Conservation (phyloP, 2,797 vertebrate genomes). For the Anguilla marmorata region DNA sequence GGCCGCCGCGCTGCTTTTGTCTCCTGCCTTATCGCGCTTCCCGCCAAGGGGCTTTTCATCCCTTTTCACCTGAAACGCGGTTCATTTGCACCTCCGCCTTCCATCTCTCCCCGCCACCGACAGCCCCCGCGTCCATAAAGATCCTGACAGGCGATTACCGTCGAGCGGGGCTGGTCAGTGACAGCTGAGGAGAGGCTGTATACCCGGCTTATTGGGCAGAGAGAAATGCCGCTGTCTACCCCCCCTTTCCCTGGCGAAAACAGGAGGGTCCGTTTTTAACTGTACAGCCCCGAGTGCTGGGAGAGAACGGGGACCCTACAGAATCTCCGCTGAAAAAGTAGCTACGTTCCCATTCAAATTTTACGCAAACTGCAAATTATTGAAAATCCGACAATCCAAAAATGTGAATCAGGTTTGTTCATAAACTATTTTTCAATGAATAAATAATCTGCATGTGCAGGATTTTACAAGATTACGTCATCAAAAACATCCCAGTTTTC, state of each 20-base stretch:
- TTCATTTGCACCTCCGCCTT: constrained; percentile 26
- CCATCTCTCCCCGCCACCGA: background rate
- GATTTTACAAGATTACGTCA: too few relatives aligned
- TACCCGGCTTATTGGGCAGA: background rate
- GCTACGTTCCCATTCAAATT: too few relatives aligned
- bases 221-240: background rate
- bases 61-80: constrained; percentile 34
- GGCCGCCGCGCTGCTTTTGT: constrained; percentile 30
- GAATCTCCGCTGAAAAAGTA: background rate
- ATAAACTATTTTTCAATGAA: too few relatives aligned
- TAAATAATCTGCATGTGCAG: too few relatives aligned
- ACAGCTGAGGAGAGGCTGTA: constrained; percentile 1
- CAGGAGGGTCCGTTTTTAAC: background rate
- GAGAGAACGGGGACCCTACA: background rate
- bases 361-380: too few relatives aligned
- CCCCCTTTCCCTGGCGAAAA: background rate
- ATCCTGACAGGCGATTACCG: constrained; percentile 20
- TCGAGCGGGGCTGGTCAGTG: background rate
- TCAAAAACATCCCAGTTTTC: too few relatives aligned
- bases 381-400: too few relatives aligned
- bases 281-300: background rate
- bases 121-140: constrained; percentile 16
- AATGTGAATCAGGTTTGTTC: too few relatives aligned
- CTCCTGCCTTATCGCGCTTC: constrained; percentile 24
- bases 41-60: constrained; percentile 17